These are phyloP conservation scores for Poecilia wingei DNA, from an alignment of 2,797 vertebrate genomes.

Conservation along the genomic window DNA sequence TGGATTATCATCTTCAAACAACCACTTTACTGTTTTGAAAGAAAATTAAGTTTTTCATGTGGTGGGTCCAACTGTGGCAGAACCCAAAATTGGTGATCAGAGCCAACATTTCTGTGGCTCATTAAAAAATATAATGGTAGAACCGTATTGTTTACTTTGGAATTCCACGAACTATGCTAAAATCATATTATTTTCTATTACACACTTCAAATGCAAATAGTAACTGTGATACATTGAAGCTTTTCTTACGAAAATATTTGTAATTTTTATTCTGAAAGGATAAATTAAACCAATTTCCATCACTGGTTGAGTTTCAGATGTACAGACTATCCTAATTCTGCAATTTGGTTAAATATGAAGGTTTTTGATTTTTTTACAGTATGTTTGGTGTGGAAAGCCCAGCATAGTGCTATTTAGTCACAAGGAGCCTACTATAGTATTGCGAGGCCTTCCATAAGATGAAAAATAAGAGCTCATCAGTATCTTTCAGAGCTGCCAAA, in stretches of 20 bases:
- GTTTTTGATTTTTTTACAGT: background rate
- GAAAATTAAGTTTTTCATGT: background rate
- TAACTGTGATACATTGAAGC: background rate
- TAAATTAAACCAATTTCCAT: background rate
- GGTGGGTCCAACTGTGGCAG: background rate
- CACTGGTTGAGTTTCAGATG: background rate
- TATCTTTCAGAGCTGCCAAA: background rate
- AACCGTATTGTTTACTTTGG: background rate
- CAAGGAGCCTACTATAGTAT: background rate
- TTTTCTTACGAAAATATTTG: background rate
- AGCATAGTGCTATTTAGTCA: background rate
- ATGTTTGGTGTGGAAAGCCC: background rate
- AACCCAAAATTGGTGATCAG: background rate
- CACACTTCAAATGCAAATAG: background rate
- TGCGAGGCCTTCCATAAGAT: background rate
- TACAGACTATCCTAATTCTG: background rate
- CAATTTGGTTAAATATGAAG: background rate
- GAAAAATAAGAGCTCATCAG: background rate
- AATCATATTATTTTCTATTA: background rate
- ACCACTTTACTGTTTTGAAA: background rate
- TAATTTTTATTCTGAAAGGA: background rate
- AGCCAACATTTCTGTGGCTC: too few species aligned
- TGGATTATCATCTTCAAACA: background rate
- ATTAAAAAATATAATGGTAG: background rate
- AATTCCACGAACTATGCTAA: background rate